Base-by-base conservation (phyloP, 2,797 vertebrate genomes). In the Takifugu ocellatus region DNA sequence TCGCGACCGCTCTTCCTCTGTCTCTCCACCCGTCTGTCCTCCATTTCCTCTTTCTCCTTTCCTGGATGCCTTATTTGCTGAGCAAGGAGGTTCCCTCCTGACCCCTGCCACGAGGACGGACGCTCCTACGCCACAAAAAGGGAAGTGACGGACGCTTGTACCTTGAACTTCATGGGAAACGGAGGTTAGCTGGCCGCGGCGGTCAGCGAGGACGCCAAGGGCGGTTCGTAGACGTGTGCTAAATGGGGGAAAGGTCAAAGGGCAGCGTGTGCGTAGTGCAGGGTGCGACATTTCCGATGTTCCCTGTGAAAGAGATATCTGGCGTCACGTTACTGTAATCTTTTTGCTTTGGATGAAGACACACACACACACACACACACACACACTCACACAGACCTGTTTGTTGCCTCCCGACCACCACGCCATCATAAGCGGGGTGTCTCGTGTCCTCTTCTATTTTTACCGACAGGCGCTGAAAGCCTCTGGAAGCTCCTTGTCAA, bases 401-500 rank as follows among this genome's bases (percentile, higher is more conserved):
- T 72, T 78, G 73, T 82, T 63, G 61, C 79, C 74, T 68, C 53
- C 70, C 66, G 53, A 47, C 72, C 67, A 12, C 70, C 55, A 54
- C 49, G 70, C 87, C 69, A 78, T 74, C 78, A 79, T 77, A 77
- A 79, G 62, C 77, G 60, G 56, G 75, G 84, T 74, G 86, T 88
- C 84, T 84, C 68, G 29, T 84, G 79, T 88, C 86, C 78, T 53
- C 59, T 66, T 88, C 86, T 91, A 90, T 91, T 89, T 91, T 90
- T 90, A 88, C 84, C 74, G 21, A 17, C 78, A 68, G 81, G 82
- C 72, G 84, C 86, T 90, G 87, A 91, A 89, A 89, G 82, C 83
- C 72, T 83, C 86, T 90, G 87, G 90, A 89, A 89, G 82, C 83
- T 80, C 66, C 82, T 84, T 87, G 86, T 91, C 90, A 88, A 84